Conservation (phyloP, 1,140 invertebrate genomes). For the Drosophila subobscura region DNA sequence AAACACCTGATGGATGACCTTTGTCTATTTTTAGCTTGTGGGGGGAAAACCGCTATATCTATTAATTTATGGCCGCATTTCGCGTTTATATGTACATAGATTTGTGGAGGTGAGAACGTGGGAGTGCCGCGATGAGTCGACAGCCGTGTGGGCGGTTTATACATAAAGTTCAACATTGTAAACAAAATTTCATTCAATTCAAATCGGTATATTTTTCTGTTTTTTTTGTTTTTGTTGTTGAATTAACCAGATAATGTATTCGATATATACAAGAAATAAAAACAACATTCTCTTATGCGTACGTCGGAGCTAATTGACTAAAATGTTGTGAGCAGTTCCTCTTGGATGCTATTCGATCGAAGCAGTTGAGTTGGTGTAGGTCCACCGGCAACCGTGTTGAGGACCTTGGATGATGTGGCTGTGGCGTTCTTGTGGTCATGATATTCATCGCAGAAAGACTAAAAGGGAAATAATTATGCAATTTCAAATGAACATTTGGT, state of each 20-base stretch:
- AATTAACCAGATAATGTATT: conserved; percentile 55
- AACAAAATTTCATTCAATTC: conserved; percentile 20
- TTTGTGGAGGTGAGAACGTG: conserved; percentile 1
- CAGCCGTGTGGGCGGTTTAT: neutral
- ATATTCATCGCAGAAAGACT: conserved; percentile 91
- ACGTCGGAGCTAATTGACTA: conserved; percentile 61
- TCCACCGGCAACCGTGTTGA: conserved; percentile 79
- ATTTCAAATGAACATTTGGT: neutral
- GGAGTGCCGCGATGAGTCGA: conserved; percentile 10
- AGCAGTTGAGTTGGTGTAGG: conserved; percentile 86
- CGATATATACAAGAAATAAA: conserved; percentile 63
- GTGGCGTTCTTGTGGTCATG: conserved; percentile 86
- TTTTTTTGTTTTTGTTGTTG: conserved; percentile 16
- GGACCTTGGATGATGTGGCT: conserved; percentile 86
- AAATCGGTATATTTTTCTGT: neutral
- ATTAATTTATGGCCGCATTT: no score
- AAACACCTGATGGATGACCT: no score
- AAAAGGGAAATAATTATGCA: conserved; percentile 14
- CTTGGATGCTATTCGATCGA: conserved; percentile 91
- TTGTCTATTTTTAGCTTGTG: no score
- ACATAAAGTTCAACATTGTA: neutral
- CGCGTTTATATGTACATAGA: no score
- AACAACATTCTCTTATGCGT: conserved; percentile 57
- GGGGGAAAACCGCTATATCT: no score
- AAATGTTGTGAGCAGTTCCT: conserved; percentile 88